These are phyloP conservation scores for Tetrax tetrax DNA, from an alignment of 2,113 vertebrate genomes.

Conservation along the genomic window DNA sequence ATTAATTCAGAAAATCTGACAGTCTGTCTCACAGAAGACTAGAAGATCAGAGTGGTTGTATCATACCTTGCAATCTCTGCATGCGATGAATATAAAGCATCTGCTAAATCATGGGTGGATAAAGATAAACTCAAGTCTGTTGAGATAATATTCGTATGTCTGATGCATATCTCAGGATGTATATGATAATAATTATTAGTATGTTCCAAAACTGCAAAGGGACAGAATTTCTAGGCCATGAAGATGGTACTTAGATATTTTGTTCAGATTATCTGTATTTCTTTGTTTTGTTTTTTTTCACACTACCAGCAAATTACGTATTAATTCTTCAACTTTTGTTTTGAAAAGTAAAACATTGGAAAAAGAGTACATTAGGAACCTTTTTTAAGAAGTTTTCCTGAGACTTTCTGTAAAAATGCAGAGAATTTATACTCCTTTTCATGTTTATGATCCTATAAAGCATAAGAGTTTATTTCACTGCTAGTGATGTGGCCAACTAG, in stretches of 20 bases:
- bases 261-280: background rate
- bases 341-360: background rate
- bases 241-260: background rate
- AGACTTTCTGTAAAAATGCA: background rate
- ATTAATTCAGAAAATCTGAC: background rate
- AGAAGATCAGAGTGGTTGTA: background rate
- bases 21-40: background rate
- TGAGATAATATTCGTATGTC: background rate
- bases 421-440: background rate
- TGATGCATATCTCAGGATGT: background rate
- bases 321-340: background rate
- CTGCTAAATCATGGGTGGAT: background rate
- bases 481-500: background rate
- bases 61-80: background rate
- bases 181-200: background rate
- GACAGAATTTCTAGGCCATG: background rate
- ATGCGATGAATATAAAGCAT: background rate
- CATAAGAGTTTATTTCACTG: background rate
- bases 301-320: background rate
- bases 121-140: background rate
- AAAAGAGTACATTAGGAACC: background rate
- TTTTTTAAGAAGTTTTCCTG: background rate
- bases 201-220: background rate
- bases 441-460: background rate
- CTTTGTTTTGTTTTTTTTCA: background rate